Base-by-base conservation (phyloP, 2,888 invertebrate species). In the Drosophila anceps region DNA sequence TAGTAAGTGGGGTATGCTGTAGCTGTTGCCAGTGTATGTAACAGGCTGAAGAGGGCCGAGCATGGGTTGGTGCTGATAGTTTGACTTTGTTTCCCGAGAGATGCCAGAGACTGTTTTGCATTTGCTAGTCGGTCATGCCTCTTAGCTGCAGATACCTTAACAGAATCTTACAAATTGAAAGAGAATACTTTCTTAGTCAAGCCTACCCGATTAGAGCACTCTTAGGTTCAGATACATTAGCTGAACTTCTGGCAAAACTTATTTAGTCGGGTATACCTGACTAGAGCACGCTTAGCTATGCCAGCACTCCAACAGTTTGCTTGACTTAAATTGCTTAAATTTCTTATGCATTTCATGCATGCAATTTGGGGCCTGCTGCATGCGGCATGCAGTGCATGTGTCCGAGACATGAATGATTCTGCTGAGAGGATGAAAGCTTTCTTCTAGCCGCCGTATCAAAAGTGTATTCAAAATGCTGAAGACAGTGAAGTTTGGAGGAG, bases 261-360 rank as follows among this genome's bases (percentile, higher is more conserved):
- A n/a, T 10, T 4, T 2, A 48, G 48, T 18, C 48, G 48, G 2
- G n/a, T 7, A 50, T 50, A 31, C 48, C 48, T 31, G 18, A 18
- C 7, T 0, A 12, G 2, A 5, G 10, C n/a, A 48, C 9, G 35
- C 2, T 6, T 18, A 12, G 20, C n/a, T 20, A 33, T 39, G 7
- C 35, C 27, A 20, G 15, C 44, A 46, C n/a, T 39, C 48, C n/a
- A n/a, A 13, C 6, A 48, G 54, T 29, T 33, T 27, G 27, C 15
- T 13, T 18, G 39, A 46, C 53, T 66, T 39, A 37, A 50, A 57
- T 65, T 66, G 58, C 67, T 54, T 20, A 29, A 44, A 54, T 41
- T 62, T 41, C 69, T 53, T 69, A 82, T 84, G 86, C 72, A 80
- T 82, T 84, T 77, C 84, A 77, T 84, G 87, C 70, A 86, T 80